Percentiles rank a stretch among this genome's conserved stretches.
phyloP scores from a whole-genome alignment of 1,140 invertebrate genomes.

The Tachypleus tridentatus region DNA sequence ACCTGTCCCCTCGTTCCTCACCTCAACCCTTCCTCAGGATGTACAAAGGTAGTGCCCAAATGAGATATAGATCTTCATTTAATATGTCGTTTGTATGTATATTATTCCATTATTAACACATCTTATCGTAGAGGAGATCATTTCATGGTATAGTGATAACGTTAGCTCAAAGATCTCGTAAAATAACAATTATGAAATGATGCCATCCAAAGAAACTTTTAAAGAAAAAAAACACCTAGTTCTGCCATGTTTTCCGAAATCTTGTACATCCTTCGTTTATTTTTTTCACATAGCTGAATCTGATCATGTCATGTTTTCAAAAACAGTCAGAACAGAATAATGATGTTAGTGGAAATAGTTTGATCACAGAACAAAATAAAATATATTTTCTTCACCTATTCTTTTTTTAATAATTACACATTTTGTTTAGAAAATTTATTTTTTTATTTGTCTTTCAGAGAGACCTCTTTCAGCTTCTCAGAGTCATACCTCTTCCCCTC shows the following conservation, averaged over 20 bases:
- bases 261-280: too few species aligned
- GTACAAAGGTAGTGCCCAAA: not conserved
- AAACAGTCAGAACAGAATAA: conserved; percentile 8
- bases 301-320: not conserved
- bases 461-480: conserved; percentile 23
- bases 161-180: not conserved
- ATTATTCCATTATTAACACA: not conserved
- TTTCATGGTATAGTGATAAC: not conserved
- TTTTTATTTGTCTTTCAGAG: conserved; percentile 19
- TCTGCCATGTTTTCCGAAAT: too few species aligned
- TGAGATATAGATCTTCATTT: not conserved
- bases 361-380: not conserved
- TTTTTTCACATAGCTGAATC: not conserved
- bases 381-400: too few species aligned
- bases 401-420: too few species aligned
- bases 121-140: not conserved
- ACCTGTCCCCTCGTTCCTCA: not conserved
- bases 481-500: conserved; percentile 10
- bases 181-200: too few species aligned
- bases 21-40: not conserved
- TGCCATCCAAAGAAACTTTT: too few species aligned
- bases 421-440: conserved; percentile 15
- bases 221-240: too few species aligned
- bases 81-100: not conserved
- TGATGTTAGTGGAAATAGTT: conserved; percentile 27